These are phyloP conservation scores for Salvator merianae DNA, from an alignment of 2,113 vertebrate species.

Conservation along the genomic window DNA sequence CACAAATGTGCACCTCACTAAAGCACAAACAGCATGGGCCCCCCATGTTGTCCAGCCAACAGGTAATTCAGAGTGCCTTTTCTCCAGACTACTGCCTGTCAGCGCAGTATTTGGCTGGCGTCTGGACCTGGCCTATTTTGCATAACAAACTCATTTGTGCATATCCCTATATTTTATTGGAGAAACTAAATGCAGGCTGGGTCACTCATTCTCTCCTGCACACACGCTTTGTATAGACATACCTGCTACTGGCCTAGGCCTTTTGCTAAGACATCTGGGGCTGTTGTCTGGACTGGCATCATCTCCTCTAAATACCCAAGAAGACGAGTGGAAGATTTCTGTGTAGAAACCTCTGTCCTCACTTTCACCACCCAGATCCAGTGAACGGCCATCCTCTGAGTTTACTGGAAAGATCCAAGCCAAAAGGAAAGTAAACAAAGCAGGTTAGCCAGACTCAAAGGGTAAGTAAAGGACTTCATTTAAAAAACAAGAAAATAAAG, in stretches of 20 bases:
- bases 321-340: slow-evolving; percentile 88
- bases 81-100: too few relatives aligned
- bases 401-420: slow-evolving; percentile 62
- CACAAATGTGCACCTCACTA: too few relatives aligned
- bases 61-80: too few relatives aligned
- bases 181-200: neutral
- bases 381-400: slow-evolving; percentile 82
- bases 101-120: too few relatives aligned
- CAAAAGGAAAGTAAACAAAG: too few relatives aligned
- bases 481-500: too few relatives aligned
- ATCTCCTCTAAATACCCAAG: slow-evolving; percentile 90
- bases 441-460: too few relatives aligned
- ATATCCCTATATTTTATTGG: neutral
- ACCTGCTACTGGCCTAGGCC: slow-evolving; percentile 81
- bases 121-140: too few relatives aligned
- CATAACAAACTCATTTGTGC: neutral
- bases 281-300: slow-evolving; percentile 72
- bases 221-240: slow-evolving; percentile 50
- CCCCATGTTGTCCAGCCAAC: too few relatives aligned
- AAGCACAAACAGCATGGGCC: too few relatives aligned
- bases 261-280: slow-evolving; percentile 77
- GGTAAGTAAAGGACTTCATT: too few relatives aligned
- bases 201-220: neutral
- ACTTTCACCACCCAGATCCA: slow-evolving; percentile 78
- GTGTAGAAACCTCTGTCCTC: slow-evolving; percentile 88